These are phyloP conservation scores for Vesta saturnalis DNA, from an alignment of 2,888 invertebrate genomes.

Conservation along the genomic window DNA sequence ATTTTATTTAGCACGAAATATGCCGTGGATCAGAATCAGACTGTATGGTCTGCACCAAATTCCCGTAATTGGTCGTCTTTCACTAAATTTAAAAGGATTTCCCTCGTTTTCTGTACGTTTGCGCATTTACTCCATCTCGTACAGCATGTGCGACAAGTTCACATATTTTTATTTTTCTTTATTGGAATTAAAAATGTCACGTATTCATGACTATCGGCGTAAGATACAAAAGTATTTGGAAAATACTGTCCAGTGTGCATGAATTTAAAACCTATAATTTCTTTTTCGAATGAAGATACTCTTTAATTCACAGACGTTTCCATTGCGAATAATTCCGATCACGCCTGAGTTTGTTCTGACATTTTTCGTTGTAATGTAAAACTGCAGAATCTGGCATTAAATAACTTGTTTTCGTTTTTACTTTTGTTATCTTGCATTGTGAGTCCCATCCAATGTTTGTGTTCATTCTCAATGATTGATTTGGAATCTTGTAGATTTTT, in stretches of 20 bases:
- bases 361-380: slow-evolving; percentile 9
- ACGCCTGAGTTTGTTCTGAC: slow-evolving; percentile 3
- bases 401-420: background rate
- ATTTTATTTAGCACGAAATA: background rate
- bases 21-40: background rate
- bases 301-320: slow-evolving; percentile 3
- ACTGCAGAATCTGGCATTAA: slow-evolving; percentile 2
- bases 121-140: background rate
- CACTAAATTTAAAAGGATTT: slow-evolving; percentile 1
- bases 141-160: background rate
- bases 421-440: background rate
- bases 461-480: background rate
- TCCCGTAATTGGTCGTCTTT: background rate
- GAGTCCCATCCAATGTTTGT: slow-evolving; percentile 11
- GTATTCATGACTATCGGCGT: too few relatives aligned
- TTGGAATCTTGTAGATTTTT: too few relatives aligned
- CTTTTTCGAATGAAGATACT: background rate
- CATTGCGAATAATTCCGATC: slow-evolving; percentile 15
- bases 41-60: background rate
- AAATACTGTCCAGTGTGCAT: background rate
- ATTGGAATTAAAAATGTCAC: background rate
- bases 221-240: background rate
- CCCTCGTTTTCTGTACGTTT: slow-evolving; percentile 2
- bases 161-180: background rate
- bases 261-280: slow-evolving; percentile 3